Conservation (phyloP, 2,797 vertebrate species). For the Coregonus suidteri region DNA sequence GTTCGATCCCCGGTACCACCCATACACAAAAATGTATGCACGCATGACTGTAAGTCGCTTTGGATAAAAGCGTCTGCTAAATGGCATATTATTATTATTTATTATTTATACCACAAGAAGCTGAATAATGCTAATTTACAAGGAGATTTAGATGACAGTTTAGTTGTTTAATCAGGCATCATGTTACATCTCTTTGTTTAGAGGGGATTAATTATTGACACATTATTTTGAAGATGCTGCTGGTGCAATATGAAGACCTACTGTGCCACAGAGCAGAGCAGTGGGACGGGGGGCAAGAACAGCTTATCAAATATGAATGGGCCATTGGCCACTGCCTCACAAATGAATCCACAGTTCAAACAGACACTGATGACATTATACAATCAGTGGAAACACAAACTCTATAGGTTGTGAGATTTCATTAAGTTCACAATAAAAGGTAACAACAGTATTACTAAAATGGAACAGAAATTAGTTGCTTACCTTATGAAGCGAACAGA, state of each 20-base stretch:
- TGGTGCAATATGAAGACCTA: conserved; percentile 24
- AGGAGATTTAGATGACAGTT: conserved; percentile 15
- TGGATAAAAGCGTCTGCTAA: too few relatives aligned
- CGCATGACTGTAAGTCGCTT: too few relatives aligned
- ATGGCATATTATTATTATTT: too few relatives aligned
- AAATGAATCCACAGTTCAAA: neutral
- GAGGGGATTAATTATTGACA: conserved; percentile 27
- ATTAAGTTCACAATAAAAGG: neutral
- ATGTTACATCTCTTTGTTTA: conserved; percentile 14
- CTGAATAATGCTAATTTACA: neutral
- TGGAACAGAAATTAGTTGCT: neutral
- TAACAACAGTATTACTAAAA: neutral
- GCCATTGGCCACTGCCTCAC: neutral
- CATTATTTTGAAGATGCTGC: conserved; percentile 29
- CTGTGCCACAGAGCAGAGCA: too few relatives aligned
- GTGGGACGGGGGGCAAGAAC: neutral
- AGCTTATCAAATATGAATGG: conserved; percentile 1
- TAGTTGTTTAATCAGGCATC: conserved; percentile 29
- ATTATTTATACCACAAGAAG: neutral
- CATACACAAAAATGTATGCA: too few relatives aligned
- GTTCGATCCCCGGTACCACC: too few relatives aligned
- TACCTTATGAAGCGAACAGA: conserved; percentile 40
- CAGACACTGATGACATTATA: neutral
- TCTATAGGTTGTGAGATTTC: neutral
- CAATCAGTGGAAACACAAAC: neutral